Base-by-base conservation (phyloP, 2,888 invertebrate species). In the Epiperipatus broadwayi region DNA sequence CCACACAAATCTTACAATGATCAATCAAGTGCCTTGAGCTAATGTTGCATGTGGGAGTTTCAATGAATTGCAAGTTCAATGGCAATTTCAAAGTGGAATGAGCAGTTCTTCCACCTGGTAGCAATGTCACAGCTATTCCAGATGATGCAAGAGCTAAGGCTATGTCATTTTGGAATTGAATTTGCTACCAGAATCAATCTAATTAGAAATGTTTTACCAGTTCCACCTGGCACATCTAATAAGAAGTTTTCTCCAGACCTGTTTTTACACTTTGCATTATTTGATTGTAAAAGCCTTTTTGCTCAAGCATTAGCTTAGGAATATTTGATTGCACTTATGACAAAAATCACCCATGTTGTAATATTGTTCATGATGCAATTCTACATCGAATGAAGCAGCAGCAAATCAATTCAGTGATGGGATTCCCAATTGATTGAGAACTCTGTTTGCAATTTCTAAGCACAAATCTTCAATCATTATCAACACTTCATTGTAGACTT, bases 61-160 rank as follows among this genome's bases (percentile, higher is more conserved):
- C 49, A 35, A 28, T 49, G 3, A 2, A 43, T 29, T 45, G 43
- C 19, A 57, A 32, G 33, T 57, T 51, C 19, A 60, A 43, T 29
- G 55, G 56, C 41, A 59, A 44, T 41, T 58, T 57, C 2, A 61
- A 47, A 20, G 48, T 45, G 8, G 54, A 55, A 50, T 61, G 59
- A 8, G 56, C 55, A 27, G 58, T 61, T 44, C 53, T 45, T 4
- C 58, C 59, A n/a, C 52, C 47, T 29, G 52, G 48, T 12, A 64
- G 43, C 21, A 63, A 49, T n/a, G 56, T 61, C 4, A 61, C 58
- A 21, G 61, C 60, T 43, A 64, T 62, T 7, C 60, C 60, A 5
- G 60, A 60, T 27, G 55, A 60, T 5, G 60, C 58, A 18, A 60
- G 43, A 8, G 57, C 54, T 25, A 61, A 35, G 8, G 54, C 55